Evolutionary conservation across 30 jellyfish, hydroid and myxozoan species (phyloP).

Genomic region (Catostylus mosaicus): DNA sequence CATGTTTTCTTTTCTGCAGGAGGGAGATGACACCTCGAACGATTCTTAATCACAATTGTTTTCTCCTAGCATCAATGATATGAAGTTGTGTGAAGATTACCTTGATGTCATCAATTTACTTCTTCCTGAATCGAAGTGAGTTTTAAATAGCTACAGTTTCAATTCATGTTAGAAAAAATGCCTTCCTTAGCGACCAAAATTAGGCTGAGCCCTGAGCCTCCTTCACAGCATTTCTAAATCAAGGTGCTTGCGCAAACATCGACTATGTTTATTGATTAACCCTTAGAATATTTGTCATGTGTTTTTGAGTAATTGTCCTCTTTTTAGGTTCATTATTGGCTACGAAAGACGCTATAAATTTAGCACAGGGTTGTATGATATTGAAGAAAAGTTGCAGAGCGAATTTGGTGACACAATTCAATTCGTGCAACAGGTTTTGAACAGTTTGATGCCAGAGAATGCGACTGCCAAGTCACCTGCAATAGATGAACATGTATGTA

Average conservation of each 20-base stretch:
- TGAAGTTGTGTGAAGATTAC: constrained; percentile 13
- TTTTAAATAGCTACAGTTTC: not conserved
- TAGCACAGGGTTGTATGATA: constrained; percentile 1
- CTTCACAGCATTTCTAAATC: too few relatives aligned
- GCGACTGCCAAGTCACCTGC: constrained; percentile 1
- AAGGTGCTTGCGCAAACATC: too few relatives aligned
- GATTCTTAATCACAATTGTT: constrained; percentile 1
- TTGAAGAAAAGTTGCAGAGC: not conserved
- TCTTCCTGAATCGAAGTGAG: constrained; percentile 38
- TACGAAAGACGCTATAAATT: constrained; percentile 39
- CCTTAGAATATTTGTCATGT: not conserved
- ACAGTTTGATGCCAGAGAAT: constrained; percentile 2
- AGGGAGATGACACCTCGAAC: too few relatives aligned
- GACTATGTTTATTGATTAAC: too few relatives aligned
- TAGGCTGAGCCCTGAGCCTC: too few relatives aligned
- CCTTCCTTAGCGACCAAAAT: too few relatives aligned
- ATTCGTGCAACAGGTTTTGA: constrained; percentile 12
- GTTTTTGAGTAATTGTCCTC: not conserved
- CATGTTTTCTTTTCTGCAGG: too few relatives aligned
- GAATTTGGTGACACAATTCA: constrained; percentile 21
- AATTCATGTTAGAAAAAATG: too few relatives aligned
- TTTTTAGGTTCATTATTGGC: constrained; percentile 23
- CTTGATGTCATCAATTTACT: constrained; percentile 27
- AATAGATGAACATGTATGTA: constrained; percentile 13
- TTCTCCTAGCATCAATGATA: not conserved